These are phyloP conservation scores for Chaetodon trifascialis DNA, from an alignment of 2,113 vertebrate genomes.

Conservation along the genomic window DNA sequence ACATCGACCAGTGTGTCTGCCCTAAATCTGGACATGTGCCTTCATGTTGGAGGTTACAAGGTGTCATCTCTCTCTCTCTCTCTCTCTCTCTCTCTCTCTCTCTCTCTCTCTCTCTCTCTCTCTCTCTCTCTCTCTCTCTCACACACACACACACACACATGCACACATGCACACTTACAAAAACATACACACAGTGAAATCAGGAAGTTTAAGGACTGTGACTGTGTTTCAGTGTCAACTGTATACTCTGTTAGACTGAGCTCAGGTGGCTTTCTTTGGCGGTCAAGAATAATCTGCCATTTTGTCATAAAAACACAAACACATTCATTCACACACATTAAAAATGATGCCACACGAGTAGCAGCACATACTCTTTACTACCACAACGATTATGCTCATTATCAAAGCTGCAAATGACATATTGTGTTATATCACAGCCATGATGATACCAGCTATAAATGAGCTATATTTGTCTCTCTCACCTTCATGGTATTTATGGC, in stretches of 20 bases:
- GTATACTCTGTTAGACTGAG: neutral
- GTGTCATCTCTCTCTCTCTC: constrained; percentile 3
- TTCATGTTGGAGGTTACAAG: constrained; percentile 32
- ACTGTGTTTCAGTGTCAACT: neutral
- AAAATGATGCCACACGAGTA: neutral
- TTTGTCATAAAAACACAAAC: neutral
- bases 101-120: neutral
- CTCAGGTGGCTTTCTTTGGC: neutral
- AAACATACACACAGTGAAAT: neutral
- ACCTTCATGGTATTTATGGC: constrained; percentile 31
- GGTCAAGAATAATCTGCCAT: neutral
- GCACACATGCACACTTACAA: neutral
- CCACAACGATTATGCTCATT: neutral
- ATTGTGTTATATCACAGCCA: neutral
- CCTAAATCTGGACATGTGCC: constrained; percentile 38
- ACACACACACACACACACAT: neutral
- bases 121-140: constrained; percentile 6
- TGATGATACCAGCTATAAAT: neutral
- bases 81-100: neutral
- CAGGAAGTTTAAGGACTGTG: neutral
- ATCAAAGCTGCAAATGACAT: neutral
- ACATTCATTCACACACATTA: neutral
- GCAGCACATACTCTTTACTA: neutral
- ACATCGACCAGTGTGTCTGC: constrained; percentile 35
- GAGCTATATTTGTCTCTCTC: neutral